Base-by-base conservation (phyloP, 2,888 invertebrate species). In the Amphimallon solstitiale region DNA sequence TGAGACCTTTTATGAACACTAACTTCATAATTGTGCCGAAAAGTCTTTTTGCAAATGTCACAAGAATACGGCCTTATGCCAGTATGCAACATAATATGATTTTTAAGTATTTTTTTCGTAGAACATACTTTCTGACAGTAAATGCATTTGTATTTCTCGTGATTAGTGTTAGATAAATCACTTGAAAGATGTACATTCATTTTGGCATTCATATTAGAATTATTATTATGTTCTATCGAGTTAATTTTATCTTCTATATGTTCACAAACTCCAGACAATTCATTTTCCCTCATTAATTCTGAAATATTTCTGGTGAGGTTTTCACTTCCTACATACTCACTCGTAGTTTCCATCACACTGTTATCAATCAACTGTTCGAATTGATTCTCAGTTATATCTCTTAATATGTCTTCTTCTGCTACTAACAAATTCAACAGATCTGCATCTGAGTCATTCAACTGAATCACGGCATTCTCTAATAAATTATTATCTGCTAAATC, bases 1-100 rank as follows among this genome's bases (percentile, higher is more conserved):
- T 88, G 88, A 49, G 84, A 85, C 3, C 83, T 78, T 82, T 85
- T 85, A 71, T 87, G 87, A 1, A 74, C 76, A 6, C 74, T 77
- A 1, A 82, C 72, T 67, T 81, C 79, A 59, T 79, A 80, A 19
- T 73, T 73, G 54, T 78, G 77, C 62, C 76, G 74, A 63, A 82
- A 82, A 0, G 71, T 69, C 70, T 81, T 82, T 0, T 75, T 76
- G 59, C 82, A 82, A 21, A 77, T 66, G 3, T 78, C 76, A 63
- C 82, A 82, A 2, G 77, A 69, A 51, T 77, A 76, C 12, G 76
- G 77, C 5, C 77, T 73, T 38, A 74, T 70, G 43, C 76, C 76
- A 6, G 76, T 76, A 67, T 82, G 82, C 2, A 77, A 76, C 56
- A 78, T 74, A 14, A 80, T 63, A 63, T 82, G 82, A 66, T 79